phyloP scores from a whole-genome alignment of 2,113 vertebrate species.

The Drymodes brunneopygia region DNA sequence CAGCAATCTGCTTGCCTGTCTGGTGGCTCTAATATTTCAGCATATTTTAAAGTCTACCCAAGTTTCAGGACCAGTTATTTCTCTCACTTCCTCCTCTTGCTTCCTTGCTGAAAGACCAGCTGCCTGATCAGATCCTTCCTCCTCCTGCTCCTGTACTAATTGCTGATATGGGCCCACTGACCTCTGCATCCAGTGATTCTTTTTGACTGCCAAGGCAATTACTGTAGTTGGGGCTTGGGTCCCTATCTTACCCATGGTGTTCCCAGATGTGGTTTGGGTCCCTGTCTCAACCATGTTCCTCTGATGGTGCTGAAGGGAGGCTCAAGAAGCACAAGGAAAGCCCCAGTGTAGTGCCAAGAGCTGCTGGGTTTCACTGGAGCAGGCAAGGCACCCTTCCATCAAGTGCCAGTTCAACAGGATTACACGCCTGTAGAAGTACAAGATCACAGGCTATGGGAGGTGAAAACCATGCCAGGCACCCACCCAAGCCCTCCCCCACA shows the following conservation, averaged over 20 bases:
- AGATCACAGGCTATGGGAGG: not conserved
- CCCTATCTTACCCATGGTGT: not conserved
- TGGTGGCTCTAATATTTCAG: not conserved
- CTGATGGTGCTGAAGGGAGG: not conserved
- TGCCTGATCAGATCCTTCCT: not conserved
- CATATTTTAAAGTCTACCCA: not conserved
- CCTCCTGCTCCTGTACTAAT: not conserved
- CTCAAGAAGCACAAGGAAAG: not conserved
- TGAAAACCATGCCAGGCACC: not conserved
- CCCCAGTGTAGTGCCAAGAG: not conserved
- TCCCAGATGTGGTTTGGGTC: not conserved
- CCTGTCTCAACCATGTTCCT: not conserved
- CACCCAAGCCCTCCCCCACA: not conserved
- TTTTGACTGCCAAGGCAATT: not conserved
- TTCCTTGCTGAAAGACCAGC: not conserved
- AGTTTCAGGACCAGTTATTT: rapidly evolving
- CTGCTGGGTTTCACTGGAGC: not conserved
- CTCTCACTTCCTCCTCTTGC: not conserved
- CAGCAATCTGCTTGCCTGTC: not conserved
- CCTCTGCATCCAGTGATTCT: not conserved
- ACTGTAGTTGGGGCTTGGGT: not conserved
- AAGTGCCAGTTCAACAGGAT: rapidly evolving
- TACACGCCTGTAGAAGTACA: rapidly evolving
- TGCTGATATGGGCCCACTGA: not conserved
- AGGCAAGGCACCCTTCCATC: not conserved